Evolutionary conservation across 2,797 vertebrate genomes (phyloP).

Genomic region (Peromyscus attwateri): DNA sequence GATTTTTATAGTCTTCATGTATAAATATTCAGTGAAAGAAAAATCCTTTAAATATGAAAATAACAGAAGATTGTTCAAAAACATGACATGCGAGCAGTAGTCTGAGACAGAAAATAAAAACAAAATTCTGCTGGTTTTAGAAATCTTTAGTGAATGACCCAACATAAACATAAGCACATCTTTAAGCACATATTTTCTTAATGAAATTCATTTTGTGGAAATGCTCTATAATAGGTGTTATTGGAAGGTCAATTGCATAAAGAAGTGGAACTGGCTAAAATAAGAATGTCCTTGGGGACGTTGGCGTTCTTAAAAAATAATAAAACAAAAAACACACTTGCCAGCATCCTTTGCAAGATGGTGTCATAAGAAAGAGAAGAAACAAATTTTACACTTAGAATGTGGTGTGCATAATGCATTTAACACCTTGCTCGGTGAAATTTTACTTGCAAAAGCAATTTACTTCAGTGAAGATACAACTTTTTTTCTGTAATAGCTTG

Average conservation of each 20-base stretch:
- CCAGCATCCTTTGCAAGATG: constrained; percentile 29
- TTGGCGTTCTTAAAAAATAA: background rate
- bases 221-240: background rate
- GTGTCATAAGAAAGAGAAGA: constrained; percentile 55
- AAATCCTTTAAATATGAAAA: constrained; percentile 35
- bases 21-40: constrained; percentile 39
- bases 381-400: constrained; percentile 70
- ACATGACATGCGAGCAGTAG: background rate
- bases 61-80: background rate
- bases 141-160: constrained; percentile 11
- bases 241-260: constrained; percentile 49
- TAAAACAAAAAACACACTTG: constrained; percentile 43
- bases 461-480: constrained; percentile 70
- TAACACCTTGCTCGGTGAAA: constrained; percentile 78
- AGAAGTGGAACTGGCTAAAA: constrained; percentile 30
- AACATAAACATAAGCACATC: background rate
- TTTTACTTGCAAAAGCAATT: constrained; percentile 80
- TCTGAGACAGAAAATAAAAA: constrained; percentile 17
- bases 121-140: background rate
- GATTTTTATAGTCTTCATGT: constrained; percentile 19
- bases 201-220: constrained; percentile 20
- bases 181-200: constrained; percentile 45
- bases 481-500: constrained; percentile 69
- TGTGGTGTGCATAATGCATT: constrained; percentile 65
- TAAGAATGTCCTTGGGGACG: background rate